These are phyloP conservation scores for Thecophora atra DNA, from an alignment of 2,888 invertebrate genomes.

Conservation along the genomic window DNA sequence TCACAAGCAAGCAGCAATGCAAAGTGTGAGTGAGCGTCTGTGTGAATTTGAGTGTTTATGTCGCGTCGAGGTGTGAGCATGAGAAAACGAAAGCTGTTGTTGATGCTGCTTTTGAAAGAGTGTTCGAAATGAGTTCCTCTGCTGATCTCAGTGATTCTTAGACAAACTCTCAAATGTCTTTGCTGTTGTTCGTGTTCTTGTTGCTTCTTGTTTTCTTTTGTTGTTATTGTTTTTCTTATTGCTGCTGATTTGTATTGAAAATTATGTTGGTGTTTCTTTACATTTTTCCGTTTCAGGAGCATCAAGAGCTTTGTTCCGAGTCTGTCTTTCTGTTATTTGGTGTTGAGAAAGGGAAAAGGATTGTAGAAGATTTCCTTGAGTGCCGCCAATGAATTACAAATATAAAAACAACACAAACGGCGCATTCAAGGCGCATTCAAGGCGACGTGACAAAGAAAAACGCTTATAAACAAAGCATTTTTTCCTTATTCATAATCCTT, in stretches of 20 bases:
- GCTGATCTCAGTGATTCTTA: background rate
- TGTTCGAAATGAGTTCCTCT: background rate
- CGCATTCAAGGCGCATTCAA: background rate
- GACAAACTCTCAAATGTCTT: conserved; percentile 2
- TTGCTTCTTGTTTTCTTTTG: conserved; percentile 3
- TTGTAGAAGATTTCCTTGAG: conserved; percentile 25
- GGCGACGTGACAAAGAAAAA: background rate
- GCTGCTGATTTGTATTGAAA: background rate
- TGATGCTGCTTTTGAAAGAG: conserved; percentile 20
- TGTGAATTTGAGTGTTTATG: no score
- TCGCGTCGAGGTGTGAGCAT: conserved; percentile 12
- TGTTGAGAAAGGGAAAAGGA: conserved; percentile 2
- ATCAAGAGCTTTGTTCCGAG: no score
- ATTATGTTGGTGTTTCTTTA: background rate
- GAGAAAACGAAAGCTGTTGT: background rate
- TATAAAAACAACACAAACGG: background rate
- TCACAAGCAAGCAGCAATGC: conserved; percentile 4
- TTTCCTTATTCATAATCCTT: no score
- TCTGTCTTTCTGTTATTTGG: background rate
- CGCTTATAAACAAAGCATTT: no score
- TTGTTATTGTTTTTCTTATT: conserved; percentile 18
- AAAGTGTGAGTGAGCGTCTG: conserved; percentile 6
- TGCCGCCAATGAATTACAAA: conserved; percentile 22
- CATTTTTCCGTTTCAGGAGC: background rate
- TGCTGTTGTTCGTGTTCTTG: background rate